Base-by-base conservation (phyloP, 2,888 invertebrate species). In the Orthosia cruda region DNA sequence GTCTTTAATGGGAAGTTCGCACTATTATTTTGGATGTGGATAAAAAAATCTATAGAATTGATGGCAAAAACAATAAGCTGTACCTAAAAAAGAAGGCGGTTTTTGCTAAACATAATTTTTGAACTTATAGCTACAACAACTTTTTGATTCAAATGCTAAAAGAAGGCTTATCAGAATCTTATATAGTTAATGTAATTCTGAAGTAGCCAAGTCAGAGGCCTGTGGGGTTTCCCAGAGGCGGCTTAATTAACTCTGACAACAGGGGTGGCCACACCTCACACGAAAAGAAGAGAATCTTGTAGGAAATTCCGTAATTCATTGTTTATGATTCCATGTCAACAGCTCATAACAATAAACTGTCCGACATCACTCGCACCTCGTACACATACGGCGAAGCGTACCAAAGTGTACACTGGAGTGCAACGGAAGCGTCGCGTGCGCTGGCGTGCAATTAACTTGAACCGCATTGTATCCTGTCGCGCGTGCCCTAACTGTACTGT, bases 381-480 rank as follows among this genome's bases (percentile, higher is more conserved):
- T 61, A 61, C 59, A 66, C 26, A 49, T 23, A 69, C 55, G 32
- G 55, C 50, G 40, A 65, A 68, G n/a, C 57, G 61, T 69, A 68
- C 3, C 23, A 54, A 13, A n/a, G 61, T 4, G 50, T 71, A 76
- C 68, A 66, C 40, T 77, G 59, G 65, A 83, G 71, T 84, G 85
- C 87, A 90, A 82, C 92, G 93, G 94, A 94, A 92, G 89, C 89
- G 87, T 86, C 87, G 88, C 84, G 86, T 89, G 91, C 86, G 85
- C 88, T 86, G 84, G 81, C 78, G 86, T 87, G 90, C 91, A 91
- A 93, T 93, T 92, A 92, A 91, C 91, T 87, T 89, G 89, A 84
- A 90, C 91, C 89, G 90, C 91, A 91, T 89, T 91, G 90, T 92
- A 92, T 93, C 92, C 93, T 92, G 93, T 88, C 86, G 79, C 86